These are phyloP conservation scores for Hippocampus kuda DNA, from an alignment of 2,797 vertebrate species.

Conservation along the genomic window DNA sequence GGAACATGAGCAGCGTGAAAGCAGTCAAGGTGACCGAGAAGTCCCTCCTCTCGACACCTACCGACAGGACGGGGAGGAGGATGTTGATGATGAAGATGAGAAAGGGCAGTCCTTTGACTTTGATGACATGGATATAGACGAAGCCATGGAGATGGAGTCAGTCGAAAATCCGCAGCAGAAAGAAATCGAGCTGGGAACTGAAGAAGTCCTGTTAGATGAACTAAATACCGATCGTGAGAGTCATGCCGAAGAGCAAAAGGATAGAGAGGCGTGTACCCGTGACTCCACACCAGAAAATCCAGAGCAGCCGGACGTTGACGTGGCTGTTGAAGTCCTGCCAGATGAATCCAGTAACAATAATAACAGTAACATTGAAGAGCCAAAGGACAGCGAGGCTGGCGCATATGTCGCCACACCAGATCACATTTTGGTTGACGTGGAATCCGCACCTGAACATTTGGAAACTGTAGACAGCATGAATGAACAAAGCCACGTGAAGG, in stretches of 20 bases:
- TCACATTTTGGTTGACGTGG: not conserved
- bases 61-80: conserved; percentile 16
- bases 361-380: not conserved
- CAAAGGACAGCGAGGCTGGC: not conserved
- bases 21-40: not conserved
- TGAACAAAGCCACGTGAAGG: not conserved
- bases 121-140: conserved; percentile 54
- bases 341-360: not conserved
- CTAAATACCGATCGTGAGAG: not conserved
- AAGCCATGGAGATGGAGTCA: conserved; percentile 11
- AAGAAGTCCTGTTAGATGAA: not conserved
- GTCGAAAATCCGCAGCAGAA: conserved; percentile 8
- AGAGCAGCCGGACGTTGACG: not conserved
- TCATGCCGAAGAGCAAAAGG: not conserved
- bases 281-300: not conserved
- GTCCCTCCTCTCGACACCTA: not conserved
- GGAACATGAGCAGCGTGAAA: conserved; percentile 8
- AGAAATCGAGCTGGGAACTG: conserved; percentile 5
- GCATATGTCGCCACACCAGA: not conserved
- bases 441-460: not conserved
- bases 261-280: not conserved
- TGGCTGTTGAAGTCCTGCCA: not conserved
- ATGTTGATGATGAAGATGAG: conserved; percentile 31
- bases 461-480: not conserved
- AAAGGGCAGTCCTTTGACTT: conserved; percentile 57